Evolutionary conservation across 2,797 vertebrate species (phyloP).

Genomic region (Telmatherina bonti): DNA sequence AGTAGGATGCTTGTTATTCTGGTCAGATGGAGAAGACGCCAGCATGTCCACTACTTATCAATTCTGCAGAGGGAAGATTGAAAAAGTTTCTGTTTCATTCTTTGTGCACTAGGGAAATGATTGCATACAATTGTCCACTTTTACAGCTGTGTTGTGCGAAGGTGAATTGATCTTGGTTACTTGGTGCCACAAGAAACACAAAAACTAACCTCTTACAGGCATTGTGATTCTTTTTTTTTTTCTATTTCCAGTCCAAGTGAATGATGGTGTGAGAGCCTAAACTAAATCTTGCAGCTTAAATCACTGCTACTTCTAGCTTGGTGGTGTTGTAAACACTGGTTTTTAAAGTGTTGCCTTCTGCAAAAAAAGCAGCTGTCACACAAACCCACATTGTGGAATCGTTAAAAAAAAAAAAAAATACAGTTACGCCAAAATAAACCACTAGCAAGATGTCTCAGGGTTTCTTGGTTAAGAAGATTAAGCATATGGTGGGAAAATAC

Average conservation of each 20-base stretch:
- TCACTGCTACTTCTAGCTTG: slow-evolving; percentile 9
- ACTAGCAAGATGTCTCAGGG: slow-evolving; percentile 24
- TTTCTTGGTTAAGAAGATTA: slow-evolving; percentile 67
- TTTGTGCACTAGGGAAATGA: not conserved
- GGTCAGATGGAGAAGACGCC: slow-evolving; percentile 60
- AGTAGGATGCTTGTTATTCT: slow-evolving; percentile 73
- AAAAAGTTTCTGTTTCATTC: slow-evolving; percentile 19
- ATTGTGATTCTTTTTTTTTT: not conserved
- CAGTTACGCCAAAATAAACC: not conserved
- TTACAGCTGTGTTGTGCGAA: not conserved
- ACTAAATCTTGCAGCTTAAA: not conserved
- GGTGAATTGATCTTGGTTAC: not conserved
- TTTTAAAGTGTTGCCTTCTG: not conserved
- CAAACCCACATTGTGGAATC: not conserved
- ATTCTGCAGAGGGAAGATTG: slow-evolving; percentile 33
- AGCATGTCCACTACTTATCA: slow-evolving; percentile 43
- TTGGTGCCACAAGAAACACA: not conserved
- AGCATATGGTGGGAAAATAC: slow-evolving; percentile 59
- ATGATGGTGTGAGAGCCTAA: not conserved
- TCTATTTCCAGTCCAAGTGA: not conserved
- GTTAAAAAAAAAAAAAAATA: too few species aligned
- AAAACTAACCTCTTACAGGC: not conserved
- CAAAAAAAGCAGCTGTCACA: not conserved
- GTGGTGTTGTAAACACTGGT: not conserved
- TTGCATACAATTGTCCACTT: slow-evolving; percentile 1